A percentile compares a stretch with the other conserved stretches of the same genome.
Conservation (phyloP, 2,888 invertebrate genomes). For the Conops quadrifasciatus region DNA sequence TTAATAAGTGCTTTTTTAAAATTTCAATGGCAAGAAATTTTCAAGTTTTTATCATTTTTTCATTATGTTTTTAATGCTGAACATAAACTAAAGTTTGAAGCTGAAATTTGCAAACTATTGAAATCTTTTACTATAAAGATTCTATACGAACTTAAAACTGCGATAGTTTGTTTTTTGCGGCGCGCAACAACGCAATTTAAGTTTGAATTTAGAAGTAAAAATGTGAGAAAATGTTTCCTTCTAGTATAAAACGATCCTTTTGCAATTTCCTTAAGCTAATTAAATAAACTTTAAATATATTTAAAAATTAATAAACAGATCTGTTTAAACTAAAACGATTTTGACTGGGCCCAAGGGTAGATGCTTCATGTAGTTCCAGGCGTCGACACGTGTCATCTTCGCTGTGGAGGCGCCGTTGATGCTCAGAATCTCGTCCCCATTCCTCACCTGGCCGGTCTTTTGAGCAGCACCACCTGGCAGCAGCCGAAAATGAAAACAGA, state of each 20-base stretch:
- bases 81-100: not conserved
- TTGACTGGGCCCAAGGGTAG: slow-evolving; percentile 84
- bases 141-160: slow-evolving; percentile 13
- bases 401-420: slow-evolving; percentile 85
- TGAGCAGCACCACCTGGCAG: slow-evolving; percentile 85
- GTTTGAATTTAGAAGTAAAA: not conserved
- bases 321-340: slow-evolving; percentile 57
- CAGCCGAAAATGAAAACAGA: not conserved
- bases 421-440: slow-evolving; percentile 86
- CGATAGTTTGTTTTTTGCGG: not conserved
- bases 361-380: slow-evolving; percentile 92
- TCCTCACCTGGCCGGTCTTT: slow-evolving; percentile 81
- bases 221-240: not conserved
- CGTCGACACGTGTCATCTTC: slow-evolving; percentile 89
- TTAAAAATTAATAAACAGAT: slow-evolving; percentile 32
- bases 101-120: not conserved
- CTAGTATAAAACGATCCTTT: not conserved
- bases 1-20: slow-evolving; percentile 18
- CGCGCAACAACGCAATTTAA: not conserved
- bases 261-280: slow-evolving; percentile 12
- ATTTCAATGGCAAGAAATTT: slow-evolving; percentile 44
- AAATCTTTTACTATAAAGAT: no score
- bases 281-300: slow-evolving; percentile 34
- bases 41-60: slow-evolving; percentile 15
- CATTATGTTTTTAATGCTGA: slow-evolving; percentile 30